Percentiles rank a stretch among this genome's conserved stretches.
phyloP scores from a whole-genome alignment of 2,797 vertebrate genomes.

The Scyliorhinus canicula region DNA sequence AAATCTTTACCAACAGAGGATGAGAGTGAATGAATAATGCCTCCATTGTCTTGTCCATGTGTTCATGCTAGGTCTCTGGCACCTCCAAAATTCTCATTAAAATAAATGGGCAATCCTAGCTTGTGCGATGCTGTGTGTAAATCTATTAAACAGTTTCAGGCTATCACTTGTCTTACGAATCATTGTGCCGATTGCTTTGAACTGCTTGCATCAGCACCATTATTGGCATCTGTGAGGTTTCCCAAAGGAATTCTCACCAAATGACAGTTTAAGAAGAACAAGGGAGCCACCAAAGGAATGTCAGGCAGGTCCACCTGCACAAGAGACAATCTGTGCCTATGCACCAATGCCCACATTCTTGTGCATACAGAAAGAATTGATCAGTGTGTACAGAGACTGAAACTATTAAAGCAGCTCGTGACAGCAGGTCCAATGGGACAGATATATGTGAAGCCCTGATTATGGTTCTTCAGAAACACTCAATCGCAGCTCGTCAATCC shows the following conservation, averaged over 20 bases:
- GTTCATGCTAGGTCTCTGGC: neutral
- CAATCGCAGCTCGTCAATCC: neutral
- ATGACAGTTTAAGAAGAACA: neutral
- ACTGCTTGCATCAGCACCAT: neutral
- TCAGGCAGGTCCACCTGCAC: neutral
- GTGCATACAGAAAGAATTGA: neutral
- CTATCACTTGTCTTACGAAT: neutral
- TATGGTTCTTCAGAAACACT: neutral
- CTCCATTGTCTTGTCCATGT: neutral
- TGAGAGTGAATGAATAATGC: neutral
- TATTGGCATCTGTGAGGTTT: neutral
- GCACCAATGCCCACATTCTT: neutral
- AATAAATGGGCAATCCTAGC: neutral
- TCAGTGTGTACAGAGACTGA: neutral
- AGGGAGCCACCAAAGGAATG: neutral
- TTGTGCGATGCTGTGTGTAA: neutral
- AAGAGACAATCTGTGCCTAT: neutral
- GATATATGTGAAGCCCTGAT: neutral
- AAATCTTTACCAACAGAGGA: neutral
- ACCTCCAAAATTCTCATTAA: neutral
- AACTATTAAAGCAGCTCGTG: neutral
- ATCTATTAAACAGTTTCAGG: neutral
- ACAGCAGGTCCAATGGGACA: neutral
- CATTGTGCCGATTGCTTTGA: neutral
- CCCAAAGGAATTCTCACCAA: neutral